Evolutionary conservation across 2,888 invertebrate species (phyloP), one percentile per base, ranked within the genome.

Genomic region (Ophion slaviceki): DNA sequence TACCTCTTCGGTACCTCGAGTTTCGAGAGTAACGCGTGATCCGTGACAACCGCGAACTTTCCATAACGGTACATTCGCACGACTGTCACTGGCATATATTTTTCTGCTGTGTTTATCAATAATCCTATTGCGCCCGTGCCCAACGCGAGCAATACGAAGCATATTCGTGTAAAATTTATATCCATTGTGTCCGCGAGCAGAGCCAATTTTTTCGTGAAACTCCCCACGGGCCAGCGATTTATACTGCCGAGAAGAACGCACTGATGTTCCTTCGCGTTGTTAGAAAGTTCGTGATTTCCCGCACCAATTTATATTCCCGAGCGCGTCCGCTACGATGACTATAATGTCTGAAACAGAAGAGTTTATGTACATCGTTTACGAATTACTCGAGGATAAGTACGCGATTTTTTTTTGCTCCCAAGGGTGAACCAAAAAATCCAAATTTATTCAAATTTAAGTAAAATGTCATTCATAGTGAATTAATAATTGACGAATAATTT

Each of bases 41-140:
- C 89, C 0, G 95, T 95, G 89, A 95, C 95, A 87, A 95, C 95
- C 0, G 96, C 95, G 90, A 96, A 96, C 93, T 97, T 97, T 17
- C 98, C 98, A 93, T 97, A 97, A 36, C 96, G 95, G 92, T 96
- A 96, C 0, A 95, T 94, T 92, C 96, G 96, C 40, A 95, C 95
- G 6, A 98, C 94, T 87, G 95, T 95, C 0, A 94, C 94, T 2
- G 98, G 97, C 68, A 98, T 91, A 91, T 96, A 94, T 72, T 95
- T 94, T 92, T 97, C 97, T 84, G 96, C 95, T 83, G 95, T 94
- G 92, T 96, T 96, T 40, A 97, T 95, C 67, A 97, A 91, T 89
- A 95, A 92, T 68, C 97, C 96, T 66, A 96, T 91, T 74, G 96
- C 92, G 0, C 96, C 95, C 5, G 95, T 90, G 2, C 86, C 62